These are phyloP conservation scores for Hyposoter didymator DNA, from an alignment of 2,888 invertebrate species.

Conservation along the genomic window DNA sequence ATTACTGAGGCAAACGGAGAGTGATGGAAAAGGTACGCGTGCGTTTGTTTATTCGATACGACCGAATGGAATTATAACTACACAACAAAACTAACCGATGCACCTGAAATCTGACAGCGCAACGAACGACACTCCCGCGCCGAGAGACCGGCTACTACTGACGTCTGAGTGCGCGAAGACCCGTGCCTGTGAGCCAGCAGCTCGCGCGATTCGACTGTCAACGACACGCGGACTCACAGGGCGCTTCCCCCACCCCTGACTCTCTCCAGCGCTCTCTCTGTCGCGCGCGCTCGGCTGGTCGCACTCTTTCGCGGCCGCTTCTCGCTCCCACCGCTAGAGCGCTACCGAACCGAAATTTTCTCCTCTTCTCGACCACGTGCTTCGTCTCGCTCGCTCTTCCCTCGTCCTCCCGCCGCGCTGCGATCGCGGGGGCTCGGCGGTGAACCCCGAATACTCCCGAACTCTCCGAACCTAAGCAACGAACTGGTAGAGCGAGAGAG, in stretches of 20 bases:
- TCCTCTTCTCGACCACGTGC: neutral
- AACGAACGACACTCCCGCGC: constrained; percentile 71
- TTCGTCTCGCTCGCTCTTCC: constrained; percentile 10
- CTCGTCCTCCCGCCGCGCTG: neutral
- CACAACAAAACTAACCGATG: constrained; percentile 3
- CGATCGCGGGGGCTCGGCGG: constrained; percentile 3
- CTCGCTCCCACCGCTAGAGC: constrained; percentile 25
- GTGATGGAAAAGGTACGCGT: neutral
- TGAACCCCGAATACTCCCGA: constrained; percentile 56
- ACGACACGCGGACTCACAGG: constrained; percentile 75
- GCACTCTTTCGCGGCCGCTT: constrained; percentile 26
- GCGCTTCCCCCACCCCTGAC: constrained; percentile 55
- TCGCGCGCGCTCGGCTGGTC: constrained; percentile 56
- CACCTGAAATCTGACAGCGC: neutral
- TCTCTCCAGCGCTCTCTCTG: constrained; percentile 14
- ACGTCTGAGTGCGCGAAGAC: constrained; percentile 61
- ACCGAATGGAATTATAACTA: constrained; percentile 9
- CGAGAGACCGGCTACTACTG: constrained; percentile 78
- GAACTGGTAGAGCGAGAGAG: constrained; percentile 4
- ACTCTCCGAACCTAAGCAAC: neutral
- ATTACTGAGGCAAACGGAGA: neutral
- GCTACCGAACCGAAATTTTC: constrained; percentile 28
- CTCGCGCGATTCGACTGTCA: constrained; percentile 73
- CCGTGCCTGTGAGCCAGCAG: constrained; percentile 68
- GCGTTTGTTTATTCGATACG: neutral